Evolutionary conservation across 2,797 vertebrate species (phyloP), one percentile per base, ranked within the genome.

Genomic region (Poecile montanus): DNA sequence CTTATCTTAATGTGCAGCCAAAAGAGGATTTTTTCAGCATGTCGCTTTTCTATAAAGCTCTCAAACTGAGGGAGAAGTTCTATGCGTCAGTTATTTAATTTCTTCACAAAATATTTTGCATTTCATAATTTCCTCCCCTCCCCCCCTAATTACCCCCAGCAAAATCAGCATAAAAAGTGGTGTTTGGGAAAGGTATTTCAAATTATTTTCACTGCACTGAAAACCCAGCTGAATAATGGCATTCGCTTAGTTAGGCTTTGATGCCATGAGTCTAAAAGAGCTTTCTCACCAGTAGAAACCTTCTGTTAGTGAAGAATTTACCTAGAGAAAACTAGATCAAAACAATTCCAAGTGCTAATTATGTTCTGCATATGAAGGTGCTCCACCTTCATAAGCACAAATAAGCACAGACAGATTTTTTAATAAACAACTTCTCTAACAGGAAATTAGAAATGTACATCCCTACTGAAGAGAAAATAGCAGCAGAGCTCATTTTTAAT

Each of bases 331-430:
- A 81, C 42, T 40, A 84, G 79, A 94, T 95, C 94, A 94, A 94
- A 95, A 95, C 76, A 84, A 81, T 36, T 75, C 47, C 73, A 91
- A 89, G 85, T 88, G 89, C 79, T 94, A 94, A 96, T 94, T 95
- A 91, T 16, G 10, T 75, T 93, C 80, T 77, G 73, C 22, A 45
- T 86, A 78, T 84, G 66, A 94, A 88, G 73, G 66, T 58, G 48
- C 79, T 88, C 79, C 85, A 92, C 85, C 79, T 94, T 90, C 56
- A 30, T 47, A 85, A 86, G 47, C 27, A 81, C 78, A 83, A 83
- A 67, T 54, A 95, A 93, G 87, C 92, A 85, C 0, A 2, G 57
- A n/a, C 30, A 81, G 77, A 34, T 32, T 72, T 95, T 94, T 77
- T 54, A 89, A 89, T 80, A 89, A 94, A 88, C 72, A 88, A 77